Evolutionary conservation across 2,888 invertebrate genomes (phyloP).

Genomic region (Iphiclides podalirius): DNA sequence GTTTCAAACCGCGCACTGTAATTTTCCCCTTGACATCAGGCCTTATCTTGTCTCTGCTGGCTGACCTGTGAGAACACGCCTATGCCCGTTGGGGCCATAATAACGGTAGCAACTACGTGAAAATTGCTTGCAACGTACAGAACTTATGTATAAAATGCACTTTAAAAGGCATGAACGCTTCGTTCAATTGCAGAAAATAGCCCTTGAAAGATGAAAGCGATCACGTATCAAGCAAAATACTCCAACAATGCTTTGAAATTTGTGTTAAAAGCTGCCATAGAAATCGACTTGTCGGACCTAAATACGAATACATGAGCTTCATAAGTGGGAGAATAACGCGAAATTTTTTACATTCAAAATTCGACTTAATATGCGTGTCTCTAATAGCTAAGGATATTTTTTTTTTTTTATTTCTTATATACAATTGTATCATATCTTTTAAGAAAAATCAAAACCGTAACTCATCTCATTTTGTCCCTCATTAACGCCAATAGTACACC

Average conservation of each 20-base stretch:
- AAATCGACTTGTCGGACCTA: not conserved
- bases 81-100: constrained; percentile 5
- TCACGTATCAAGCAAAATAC: not conserved
- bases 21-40: constrained; percentile 42
- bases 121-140: constrained; percentile 12
- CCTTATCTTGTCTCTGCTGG: constrained; percentile 31
- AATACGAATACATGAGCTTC: too few relatives aligned
- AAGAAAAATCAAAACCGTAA: too few relatives aligned
- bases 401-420: too few relatives aligned
- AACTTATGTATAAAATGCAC: not conserved
- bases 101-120: constrained; percentile 8
- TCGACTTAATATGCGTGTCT: too few relatives aligned
- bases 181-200: not conserved
- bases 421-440: too few relatives aligned
- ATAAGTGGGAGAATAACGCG: too few relatives aligned
- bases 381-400: too few relatives aligned
- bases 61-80: constrained; percentile 13
- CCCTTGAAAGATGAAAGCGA: not conserved
- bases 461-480: too few relatives aligned
- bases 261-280: not conserved
- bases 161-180: not conserved
- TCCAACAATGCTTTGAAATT: not conserved
- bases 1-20: constrained; percentile 33
- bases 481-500: too few relatives aligned
- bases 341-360: too few relatives aligned